A percentile compares a stretch with the other conserved stretches of the same genome.
Evolutionary conservation across 2,113 vertebrate genomes (phyloP).

Genomic region (Ictalurus furcatus): DNA sequence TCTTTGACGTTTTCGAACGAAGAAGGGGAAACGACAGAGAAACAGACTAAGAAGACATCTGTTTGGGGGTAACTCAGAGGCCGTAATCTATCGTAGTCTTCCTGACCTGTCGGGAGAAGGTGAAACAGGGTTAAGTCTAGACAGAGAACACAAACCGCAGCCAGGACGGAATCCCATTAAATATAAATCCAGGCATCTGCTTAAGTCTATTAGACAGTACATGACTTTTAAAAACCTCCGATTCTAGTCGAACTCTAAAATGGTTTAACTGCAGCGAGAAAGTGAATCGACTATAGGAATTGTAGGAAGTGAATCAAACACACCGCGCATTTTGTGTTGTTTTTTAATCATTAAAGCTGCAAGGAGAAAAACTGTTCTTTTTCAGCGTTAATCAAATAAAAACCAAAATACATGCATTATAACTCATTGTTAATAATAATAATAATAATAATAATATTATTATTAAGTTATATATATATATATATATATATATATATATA

Average conservation of each 20-base stretch:
- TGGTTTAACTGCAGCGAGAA: not conserved
- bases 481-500: no score
- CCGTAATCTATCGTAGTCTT: constrained; percentile 99
- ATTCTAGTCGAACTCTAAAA: not conserved
- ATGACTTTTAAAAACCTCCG: not conserved
- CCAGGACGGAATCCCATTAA: not conserved
- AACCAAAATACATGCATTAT: not conserved
- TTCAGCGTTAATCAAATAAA: not conserved
- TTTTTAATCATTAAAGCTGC: no score
- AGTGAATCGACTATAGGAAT: not conserved
- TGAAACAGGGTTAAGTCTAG: not conserved
- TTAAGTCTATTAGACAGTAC: not conserved
- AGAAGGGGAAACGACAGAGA: constrained; percentile 98
- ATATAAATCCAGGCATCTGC: not conserved
- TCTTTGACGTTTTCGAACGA: constrained; percentile 99
- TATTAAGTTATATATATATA: no score
- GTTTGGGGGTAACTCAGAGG: constrained; percentile 99
- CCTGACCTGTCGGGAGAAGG: constrained; percentile 82
- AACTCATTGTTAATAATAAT: not conserved
- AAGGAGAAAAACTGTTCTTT: not conserved
- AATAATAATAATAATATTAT: not conserved
- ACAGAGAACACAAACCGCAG: not conserved
- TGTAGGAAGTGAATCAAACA: not conserved
- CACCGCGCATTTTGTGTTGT: no score
- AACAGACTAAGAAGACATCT: constrained; percentile 98